Evolutionary conservation across 2,888 invertebrate genomes (phyloP).

Genomic region (Clostera curtula): DNA sequence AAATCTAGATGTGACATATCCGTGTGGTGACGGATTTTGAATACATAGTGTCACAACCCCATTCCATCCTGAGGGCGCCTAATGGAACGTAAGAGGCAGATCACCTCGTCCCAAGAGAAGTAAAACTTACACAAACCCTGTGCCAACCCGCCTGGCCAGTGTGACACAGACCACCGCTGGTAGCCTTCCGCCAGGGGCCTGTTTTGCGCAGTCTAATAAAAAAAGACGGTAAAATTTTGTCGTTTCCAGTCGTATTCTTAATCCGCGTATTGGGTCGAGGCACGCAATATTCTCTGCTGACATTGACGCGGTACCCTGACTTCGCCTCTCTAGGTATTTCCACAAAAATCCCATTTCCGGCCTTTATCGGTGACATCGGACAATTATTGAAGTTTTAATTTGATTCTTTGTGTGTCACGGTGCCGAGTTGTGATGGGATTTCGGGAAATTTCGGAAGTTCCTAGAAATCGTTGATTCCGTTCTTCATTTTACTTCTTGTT

Average conservation of each 20-base stretch:
- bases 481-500: no score
- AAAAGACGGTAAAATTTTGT: no score
- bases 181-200: background rate
- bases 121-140: no score
- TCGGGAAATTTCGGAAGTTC: background rate
- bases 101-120: no score
- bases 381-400: conserved; percentile 26
- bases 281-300: conserved; percentile 44
- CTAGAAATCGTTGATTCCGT: no score
- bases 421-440: background rate
- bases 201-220: no score
- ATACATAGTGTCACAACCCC: no score
- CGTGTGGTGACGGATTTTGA: no score
- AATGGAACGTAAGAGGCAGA: no score
- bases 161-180: background rate
- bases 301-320: conserved; percentile 40
- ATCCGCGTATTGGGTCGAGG: conserved; percentile 21
- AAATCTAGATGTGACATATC: conserved; percentile 24
- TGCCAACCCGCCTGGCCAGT: no score
- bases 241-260: conserved; percentile 30
- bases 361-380: conserved; percentile 8
- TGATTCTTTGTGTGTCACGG: conserved; percentile 18
- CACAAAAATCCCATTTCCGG: conserved; percentile 10
- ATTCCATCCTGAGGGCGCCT: no score
- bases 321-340: conserved; percentile 14